A percentile compares a stretch with the other conserved stretches of the same genome.
These are phyloP conservation scores for Masticophis lateralis DNA, from an alignment of 2,797 vertebrate species.

Conservation along the genomic window DNA sequence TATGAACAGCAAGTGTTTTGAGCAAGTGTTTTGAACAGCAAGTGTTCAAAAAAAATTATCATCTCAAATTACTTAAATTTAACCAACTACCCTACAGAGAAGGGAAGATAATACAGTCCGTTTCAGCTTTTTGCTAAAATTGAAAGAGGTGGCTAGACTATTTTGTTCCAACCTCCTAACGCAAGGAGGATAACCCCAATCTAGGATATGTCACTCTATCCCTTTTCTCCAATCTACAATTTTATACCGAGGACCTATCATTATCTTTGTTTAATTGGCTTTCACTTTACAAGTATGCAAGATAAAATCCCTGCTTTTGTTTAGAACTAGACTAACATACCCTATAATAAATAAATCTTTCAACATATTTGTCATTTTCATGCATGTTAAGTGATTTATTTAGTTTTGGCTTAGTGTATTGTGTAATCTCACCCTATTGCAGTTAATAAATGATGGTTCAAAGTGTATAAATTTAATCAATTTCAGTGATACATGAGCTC, in stretches of 20 bases:
- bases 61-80: neutral
- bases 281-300: neutral
- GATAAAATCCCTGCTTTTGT: neutral
- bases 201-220: neutral
- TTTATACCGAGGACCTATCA: neutral
- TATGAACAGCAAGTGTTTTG: too few relatives aligned
- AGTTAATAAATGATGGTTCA: neutral
- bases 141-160: neutral
- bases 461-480: neutral
- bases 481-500: neutral
- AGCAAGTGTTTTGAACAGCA: neutral
- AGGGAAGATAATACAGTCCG: neutral
- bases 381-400: neutral
- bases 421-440: neutral
- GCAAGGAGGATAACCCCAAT: neutral
- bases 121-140: neutral
- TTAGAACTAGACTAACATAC: neutral
- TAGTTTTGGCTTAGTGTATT: neutral
- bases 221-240: neutral
- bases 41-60: neutral
- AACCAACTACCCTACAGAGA: neutral
- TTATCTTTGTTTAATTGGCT: neutral
- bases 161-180: neutral
- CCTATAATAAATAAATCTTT: neutral
- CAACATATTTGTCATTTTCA: neutral